These are phyloP conservation scores for Podarcis siculus DNA, from an alignment of 2,797 vertebrate genomes.

Conservation along the genomic window DNA sequence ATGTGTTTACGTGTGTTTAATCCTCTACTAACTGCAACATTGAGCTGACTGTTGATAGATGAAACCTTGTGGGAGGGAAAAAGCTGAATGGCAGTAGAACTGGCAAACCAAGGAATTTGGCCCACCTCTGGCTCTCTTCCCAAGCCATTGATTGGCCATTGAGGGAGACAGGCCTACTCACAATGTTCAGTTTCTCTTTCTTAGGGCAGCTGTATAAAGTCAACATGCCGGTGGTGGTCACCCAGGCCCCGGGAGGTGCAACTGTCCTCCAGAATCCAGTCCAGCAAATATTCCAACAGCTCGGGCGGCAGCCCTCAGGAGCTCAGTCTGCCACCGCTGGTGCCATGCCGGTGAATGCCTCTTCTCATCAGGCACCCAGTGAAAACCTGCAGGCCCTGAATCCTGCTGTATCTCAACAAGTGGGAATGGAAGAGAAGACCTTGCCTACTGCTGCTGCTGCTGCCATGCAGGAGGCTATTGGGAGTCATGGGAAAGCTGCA, in stretches of 20 bases:
- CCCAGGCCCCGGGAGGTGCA: slow-evolving; percentile 83
- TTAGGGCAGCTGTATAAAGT: slow-evolving; percentile 95
- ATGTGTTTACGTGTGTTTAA: background rate
- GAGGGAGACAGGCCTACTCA: background rate
- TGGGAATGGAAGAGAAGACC: slow-evolving; percentile 41
- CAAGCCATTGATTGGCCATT: background rate
- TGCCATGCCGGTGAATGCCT: slow-evolving; percentile 41
- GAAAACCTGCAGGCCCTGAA: slow-evolving; percentile 55
- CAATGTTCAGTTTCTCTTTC: slow-evolving; percentile 26
- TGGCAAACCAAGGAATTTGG: background rate
- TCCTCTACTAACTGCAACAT: background rate
- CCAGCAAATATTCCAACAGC: slow-evolving; percentile 77
- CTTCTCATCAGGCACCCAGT: slow-evolving; percentile 52
- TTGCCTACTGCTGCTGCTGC: background rate
- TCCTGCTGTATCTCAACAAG: slow-evolving; percentile 20
- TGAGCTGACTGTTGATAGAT: no score
- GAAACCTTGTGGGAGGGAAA: background rate
- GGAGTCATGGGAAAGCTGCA: slow-evolving; percentile 57
- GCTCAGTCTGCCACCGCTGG: slow-evolving; percentile 43
- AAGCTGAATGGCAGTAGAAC: background rate
- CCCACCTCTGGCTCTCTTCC: no score
- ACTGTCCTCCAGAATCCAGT: slow-evolving; percentile 73
- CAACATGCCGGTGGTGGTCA: slow-evolving; percentile 91
- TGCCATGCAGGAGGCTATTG: slow-evolving; percentile 51
- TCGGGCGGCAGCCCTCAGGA: slow-evolving; percentile 64